Conservation (phyloP, 2,113 vertebrate species). For the Sialia sialis region DNA sequence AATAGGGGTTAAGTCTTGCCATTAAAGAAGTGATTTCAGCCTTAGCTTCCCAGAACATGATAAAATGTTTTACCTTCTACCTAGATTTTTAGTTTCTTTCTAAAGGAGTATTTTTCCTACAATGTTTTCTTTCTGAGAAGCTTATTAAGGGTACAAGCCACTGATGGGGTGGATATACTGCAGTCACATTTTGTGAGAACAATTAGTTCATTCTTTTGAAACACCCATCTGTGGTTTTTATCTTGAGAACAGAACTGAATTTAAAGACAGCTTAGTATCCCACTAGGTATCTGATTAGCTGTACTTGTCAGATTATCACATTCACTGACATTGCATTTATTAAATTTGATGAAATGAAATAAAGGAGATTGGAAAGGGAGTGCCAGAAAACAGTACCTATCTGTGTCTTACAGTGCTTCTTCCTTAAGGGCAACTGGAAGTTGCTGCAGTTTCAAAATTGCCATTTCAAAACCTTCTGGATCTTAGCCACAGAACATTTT, state of each 20-base stretch:
- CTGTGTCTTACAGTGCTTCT: background rate
- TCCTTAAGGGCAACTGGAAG: slow-evolving; percentile 30
- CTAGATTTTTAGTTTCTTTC: background rate
- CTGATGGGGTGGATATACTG: background rate
- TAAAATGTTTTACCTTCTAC: background rate
- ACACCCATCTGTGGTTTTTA: background rate
- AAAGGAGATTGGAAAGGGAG: background rate
- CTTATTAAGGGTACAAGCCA: background rate
- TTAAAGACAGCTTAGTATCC: background rate
- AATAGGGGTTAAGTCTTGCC: background rate
- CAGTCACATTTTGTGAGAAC: background rate
- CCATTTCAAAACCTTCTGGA: slow-evolving; percentile 43
- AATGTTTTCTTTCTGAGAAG: background rate
- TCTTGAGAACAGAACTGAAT: background rate
- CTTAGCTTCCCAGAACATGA: background rate
- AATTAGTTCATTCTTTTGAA: background rate
- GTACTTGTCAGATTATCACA: background rate
- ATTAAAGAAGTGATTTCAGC: background rate
- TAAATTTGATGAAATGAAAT: slow-evolving; percentile 6
- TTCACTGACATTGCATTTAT: background rate
- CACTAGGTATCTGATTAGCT: background rate
- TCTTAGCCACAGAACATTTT: slow-evolving; percentile 37
- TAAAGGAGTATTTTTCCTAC: background rate
- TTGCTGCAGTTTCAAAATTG: slow-evolving; percentile 8
- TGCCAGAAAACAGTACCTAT: slow-evolving; percentile 18